Conservation (phyloP, 2,888 invertebrate genomes). For the Dryadula phaetusa region DNA sequence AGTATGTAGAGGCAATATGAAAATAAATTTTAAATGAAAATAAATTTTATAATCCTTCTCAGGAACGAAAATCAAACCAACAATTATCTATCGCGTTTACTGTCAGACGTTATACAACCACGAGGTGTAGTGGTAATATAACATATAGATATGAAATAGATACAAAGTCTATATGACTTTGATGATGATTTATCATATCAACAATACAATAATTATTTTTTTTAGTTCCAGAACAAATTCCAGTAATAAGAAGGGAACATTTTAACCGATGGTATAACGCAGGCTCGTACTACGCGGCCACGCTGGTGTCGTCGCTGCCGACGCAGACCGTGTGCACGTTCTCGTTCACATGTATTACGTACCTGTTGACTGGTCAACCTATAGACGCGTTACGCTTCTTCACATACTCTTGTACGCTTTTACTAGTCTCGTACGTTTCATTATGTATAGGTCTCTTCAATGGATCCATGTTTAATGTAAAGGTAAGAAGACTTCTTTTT, state of each 20-base stretch:
- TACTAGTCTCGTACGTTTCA: slow-evolving; percentile 92
- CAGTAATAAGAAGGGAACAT: slow-evolving; percentile 91
- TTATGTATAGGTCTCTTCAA: slow-evolving; percentile 94
- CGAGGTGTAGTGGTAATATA: no score
- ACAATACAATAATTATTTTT: background rate
- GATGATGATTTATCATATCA: no score
- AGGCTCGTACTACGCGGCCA: slow-evolving; percentile 91
- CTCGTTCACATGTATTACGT: slow-evolving; percentile 90
- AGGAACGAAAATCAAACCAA: no score
- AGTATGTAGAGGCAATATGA: no score
- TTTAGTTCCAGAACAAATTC: slow-evolving; percentile 93
- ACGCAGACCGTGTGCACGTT: slow-evolving; percentile 91
- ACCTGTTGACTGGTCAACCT: slow-evolving; percentile 94
- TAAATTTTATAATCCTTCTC: no score
- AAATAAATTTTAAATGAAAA: no score
- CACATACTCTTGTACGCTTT: slow-evolving; percentile 88
- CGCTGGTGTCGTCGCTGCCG: slow-evolving; percentile 91
- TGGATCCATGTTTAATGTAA: slow-evolving; percentile 91
- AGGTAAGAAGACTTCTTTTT: slow-evolving; percentile 77
- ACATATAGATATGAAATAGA: no score
- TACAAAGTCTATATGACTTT: no score
- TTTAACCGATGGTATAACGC: slow-evolving; percentile 96
- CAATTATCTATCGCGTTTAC: no score
- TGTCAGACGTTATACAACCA: no score
- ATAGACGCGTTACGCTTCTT: slow-evolving; percentile 88